These are phyloP conservation scores for Drosophila gunungcola DNA, from an alignment of 1,140 invertebrate species.

Conservation along the genomic window DNA sequence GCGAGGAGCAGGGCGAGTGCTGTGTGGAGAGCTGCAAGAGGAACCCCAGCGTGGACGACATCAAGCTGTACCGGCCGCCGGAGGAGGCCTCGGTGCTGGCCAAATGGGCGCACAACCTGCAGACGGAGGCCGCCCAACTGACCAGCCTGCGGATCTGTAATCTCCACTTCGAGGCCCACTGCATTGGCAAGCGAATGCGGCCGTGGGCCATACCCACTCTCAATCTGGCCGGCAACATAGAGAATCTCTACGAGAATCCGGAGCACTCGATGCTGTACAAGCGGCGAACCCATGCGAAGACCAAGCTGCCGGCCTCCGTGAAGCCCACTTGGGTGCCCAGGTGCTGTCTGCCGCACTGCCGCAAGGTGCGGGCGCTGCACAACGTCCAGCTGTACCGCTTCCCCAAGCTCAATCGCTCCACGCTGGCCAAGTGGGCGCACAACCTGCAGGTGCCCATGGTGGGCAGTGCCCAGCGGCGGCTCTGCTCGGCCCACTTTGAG, in stretches of 20 bases:
- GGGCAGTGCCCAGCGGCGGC: constrained; percentile 69
- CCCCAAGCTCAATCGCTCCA: constrained; percentile 73
- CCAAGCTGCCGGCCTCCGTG: constrained; percentile 10
- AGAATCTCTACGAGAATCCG: constrained; percentile 79
- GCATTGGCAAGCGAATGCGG: constrained; percentile 78
- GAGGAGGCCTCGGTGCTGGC: constrained; percentile 66
- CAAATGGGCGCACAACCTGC: constrained; percentile 79
- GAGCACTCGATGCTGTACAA: constrained; percentile 70
- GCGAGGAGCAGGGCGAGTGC: constrained; percentile 79
- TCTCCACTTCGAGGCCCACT: constrained; percentile 75
- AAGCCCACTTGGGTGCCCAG: constrained; percentile 78
- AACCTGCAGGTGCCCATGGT: constrained; percentile 74
- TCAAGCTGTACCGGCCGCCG: constrained; percentile 75
- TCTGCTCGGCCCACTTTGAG: constrained; percentile 78
- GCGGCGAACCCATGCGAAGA: constrained; percentile 48
- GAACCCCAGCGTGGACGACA: constrained; percentile 77
- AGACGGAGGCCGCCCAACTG: constrained; percentile 55
- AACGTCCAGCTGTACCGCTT: constrained; percentile 79
- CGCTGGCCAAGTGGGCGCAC: constrained; percentile 77
- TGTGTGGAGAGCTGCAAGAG: constrained; percentile 76
- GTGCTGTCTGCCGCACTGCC: constrained; percentile 75
- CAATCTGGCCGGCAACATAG: constrained; percentile 68
- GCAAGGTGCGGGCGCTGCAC: constrained; percentile 68
- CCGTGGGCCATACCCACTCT: constrained; percentile 79
- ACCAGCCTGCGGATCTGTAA: constrained; percentile 68